phyloP scores from a whole-genome alignment of 2,113 vertebrate genomes.

The Crotalus viridis region DNA sequence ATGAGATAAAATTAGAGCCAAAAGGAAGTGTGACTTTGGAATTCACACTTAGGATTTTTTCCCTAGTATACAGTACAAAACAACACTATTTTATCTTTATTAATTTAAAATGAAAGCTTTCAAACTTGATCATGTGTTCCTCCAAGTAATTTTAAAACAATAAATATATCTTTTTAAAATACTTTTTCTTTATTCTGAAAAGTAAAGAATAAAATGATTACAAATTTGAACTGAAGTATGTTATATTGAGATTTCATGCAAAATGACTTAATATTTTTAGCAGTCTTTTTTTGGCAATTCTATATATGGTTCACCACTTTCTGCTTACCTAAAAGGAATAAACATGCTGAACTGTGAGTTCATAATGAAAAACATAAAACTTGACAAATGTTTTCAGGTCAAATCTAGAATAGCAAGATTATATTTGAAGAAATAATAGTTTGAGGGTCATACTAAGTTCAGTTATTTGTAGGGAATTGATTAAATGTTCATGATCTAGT shows the following conservation, averaged over 20 bases:
- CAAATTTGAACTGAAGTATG: background rate
- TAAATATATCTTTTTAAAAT: background rate
- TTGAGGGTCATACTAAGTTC: conserved; percentile 25
- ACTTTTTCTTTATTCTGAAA: conserved; percentile 22
- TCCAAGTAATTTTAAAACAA: background rate
- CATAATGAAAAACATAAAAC: conserved; percentile 55
- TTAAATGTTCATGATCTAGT: conserved; percentile 15
- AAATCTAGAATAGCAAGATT: background rate
- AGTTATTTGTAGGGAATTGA: conserved; percentile 28
- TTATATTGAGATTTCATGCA: background rate
- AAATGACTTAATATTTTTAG: background rate
- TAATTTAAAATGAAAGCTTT: conserved; percentile 22
- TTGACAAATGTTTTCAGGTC: background rate
- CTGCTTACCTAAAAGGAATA: conserved; percentile 39
- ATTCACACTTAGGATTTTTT: conserved; percentile 25
- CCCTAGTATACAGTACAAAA: conserved; percentile 34
- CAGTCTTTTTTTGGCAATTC: background rate
- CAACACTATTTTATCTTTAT: conserved; percentile 44
- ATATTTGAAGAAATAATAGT: conserved; percentile 58
- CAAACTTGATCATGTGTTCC: background rate
- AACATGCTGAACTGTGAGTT: conserved; percentile 50
- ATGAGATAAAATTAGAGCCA: conserved; percentile 15
- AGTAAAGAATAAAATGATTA: background rate
- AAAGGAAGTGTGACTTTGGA: conserved; percentile 37
- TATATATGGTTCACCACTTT: background rate